phyloP scores from a whole-genome alignment of 2,113 vertebrate genomes.

The Callithrix jacchus region DNA sequence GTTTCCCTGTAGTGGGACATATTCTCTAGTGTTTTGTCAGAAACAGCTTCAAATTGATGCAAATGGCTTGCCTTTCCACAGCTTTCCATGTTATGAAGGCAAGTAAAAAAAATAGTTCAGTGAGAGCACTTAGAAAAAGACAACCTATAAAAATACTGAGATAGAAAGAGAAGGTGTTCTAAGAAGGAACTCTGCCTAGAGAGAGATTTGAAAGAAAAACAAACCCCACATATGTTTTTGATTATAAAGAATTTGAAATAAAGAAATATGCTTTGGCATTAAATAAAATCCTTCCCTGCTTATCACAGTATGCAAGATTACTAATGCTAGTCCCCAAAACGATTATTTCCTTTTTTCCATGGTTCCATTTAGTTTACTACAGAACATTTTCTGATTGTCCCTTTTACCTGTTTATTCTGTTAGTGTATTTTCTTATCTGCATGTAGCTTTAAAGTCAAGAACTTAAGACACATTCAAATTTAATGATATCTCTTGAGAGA shows the following conservation, averaged over 20 bases:
- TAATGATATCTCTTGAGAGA: slow-evolving; percentile 48
- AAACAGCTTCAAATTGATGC: not conserved
- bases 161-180: not conserved
- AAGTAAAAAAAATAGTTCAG: not conserved
- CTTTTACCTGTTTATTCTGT: not conserved
- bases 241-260: slow-evolving; percentile 59
- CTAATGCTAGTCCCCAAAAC: not conserved
- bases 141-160: not conserved
- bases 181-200: not conserved
- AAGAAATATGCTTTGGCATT: slow-evolving; percentile 72
- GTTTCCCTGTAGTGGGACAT: not conserved
- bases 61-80: not conserved
- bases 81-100: not conserved
- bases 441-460: not conserved
- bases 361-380: not conserved
- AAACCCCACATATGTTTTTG: not conserved
- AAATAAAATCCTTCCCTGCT: slow-evolving; percentile 71
- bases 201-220: not conserved
- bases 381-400: not conserved
- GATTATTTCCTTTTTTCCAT: not conserved
- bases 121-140: not conserved
- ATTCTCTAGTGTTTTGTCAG: not conserved
- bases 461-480: slow-evolving; percentile 22
- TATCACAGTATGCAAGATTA: slow-evolving; percentile 66
- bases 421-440: not conserved